Percentiles rank a stretch among this genome's conserved stretches.
Evolutionary conservation across 2,113 vertebrate species (phyloP).

Genomic region (Eolophus roseicapilla): DNA sequence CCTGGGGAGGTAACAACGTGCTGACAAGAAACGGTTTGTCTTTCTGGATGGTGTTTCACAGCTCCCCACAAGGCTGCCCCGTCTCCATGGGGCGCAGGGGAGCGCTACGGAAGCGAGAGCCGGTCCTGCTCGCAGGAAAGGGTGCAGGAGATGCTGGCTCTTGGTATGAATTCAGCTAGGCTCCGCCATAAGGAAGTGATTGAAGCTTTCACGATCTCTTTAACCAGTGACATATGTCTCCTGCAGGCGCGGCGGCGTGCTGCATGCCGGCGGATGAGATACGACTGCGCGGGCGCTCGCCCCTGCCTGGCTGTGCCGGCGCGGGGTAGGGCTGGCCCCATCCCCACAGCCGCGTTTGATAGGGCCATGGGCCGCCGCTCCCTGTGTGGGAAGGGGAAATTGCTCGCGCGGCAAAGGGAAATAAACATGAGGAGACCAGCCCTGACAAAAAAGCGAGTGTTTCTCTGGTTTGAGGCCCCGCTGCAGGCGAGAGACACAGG

Average conservation of each 20-base stretch:
- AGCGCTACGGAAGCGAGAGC: accelerated
- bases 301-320: background rate
- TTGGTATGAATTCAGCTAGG: background rate
- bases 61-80: background rate
- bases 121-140: accelerated
- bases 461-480: background rate
- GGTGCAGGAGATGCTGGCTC: background rate
- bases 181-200: conserved; percentile 66
- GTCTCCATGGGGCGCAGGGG: background rate
- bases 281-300: background rate
- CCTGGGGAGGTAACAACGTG: background rate
- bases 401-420: conserved; percentile 26
- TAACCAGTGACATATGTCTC: conserved; percentile 71
- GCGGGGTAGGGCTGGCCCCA: background rate
- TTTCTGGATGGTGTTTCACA: background rate
- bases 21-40: background rate
- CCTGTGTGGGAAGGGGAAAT: conserved; percentile 48
- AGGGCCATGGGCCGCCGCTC: background rate
- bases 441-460: background rate
- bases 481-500: background rate
- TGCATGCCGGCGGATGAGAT: conserved; percentile 35
- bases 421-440: conserved; percentile 52
- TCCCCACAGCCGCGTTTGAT: background rate
- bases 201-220: conserved; percentile 68
- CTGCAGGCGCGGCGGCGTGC: conserved; percentile 49